These are phyloP conservation scores for Oxycera nigricornis DNA, from an alignment of 2,888 invertebrate species.

Conservation along the genomic window DNA sequence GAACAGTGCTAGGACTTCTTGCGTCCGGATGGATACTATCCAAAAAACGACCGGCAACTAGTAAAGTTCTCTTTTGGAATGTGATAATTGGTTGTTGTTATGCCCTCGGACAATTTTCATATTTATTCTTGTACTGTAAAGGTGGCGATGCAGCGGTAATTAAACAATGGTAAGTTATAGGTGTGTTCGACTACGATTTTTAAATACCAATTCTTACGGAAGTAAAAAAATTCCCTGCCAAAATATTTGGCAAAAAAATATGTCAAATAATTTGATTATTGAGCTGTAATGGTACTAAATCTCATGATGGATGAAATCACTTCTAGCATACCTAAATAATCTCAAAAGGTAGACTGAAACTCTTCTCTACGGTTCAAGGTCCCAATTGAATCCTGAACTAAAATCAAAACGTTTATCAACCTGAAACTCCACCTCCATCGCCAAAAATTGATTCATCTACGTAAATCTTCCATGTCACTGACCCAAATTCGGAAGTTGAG, in stretches of 20 bases:
- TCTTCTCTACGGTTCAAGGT: too few relatives aligned
- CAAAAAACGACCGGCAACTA: constrained; percentile 66
- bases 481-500: background rate
- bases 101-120: constrained; percentile 65
- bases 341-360: too few relatives aligned
- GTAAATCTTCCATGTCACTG: background rate
- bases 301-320: too few relatives aligned
- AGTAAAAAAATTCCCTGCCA: too few relatives aligned
- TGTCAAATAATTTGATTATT: too few relatives aligned
- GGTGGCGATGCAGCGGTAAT: constrained; percentile 53
- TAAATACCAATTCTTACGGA: too few relatives aligned
- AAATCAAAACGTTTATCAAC: too few relatives aligned
- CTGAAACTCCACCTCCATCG: background rate
- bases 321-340: too few relatives aligned
- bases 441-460: background rate
- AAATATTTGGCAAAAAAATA: too few relatives aligned
- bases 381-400: too few relatives aligned
- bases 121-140: constrained; percentile 66
- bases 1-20: constrained; percentile 69
- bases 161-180: constrained; percentile 51
- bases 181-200: too few relatives aligned
- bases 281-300: too few relatives aligned
- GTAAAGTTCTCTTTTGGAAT: constrained; percentile 69
- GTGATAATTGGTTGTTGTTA: constrained; percentile 66
- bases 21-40: constrained; percentile 68